A percentile compares a stretch with the other conserved stretches of the same genome.
Conservation (phyloP, 1,140 invertebrate species). For the Stratiolaelaps scimitus region DNA sequence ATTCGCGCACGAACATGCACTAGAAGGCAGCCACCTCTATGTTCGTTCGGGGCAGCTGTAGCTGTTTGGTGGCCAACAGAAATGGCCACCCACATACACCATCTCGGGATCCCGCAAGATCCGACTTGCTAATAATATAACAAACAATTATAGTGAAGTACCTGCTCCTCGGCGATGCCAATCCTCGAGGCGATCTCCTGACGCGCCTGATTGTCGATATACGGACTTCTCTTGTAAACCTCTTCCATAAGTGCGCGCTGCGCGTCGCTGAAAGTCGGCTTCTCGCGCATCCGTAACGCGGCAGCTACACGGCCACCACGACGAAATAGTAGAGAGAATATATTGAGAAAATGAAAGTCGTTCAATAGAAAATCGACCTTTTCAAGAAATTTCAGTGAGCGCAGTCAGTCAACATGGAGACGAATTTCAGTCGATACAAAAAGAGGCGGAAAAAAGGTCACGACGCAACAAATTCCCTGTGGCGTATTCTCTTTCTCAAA, state of each 20-base stretch:
- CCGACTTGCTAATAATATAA: not conserved
- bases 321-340: too few species aligned
- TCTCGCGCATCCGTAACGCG: slow-evolving; percentile 16
- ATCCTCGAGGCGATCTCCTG: slow-evolving; percentile 17
- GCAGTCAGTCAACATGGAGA: too few species aligned
- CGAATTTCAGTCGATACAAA: too few species aligned
- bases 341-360: too few species aligned
- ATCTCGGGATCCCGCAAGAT: not conserved
- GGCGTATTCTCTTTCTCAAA: too few species aligned
- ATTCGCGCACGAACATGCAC: too few species aligned
- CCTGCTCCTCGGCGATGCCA: slow-evolving; percentile 25
- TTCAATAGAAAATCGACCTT: too few species aligned
- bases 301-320: too few species aligned
- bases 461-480: too few species aligned
- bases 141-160: not conserved
- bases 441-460: too few species aligned
- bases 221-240: slow-evolving; percentile 3
- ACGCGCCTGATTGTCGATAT: slow-evolving; percentile 19
- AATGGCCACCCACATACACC: not conserved
- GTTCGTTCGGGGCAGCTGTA: not conserved
- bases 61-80: not conserved
- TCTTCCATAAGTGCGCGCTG: slow-evolving; percentile 27
- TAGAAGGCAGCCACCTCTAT: too few species aligned
- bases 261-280: slow-evolving; percentile 11
- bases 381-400: too few species aligned